Conservation (phyloP, 2,797 vertebrate genomes). For the Danionella dracula region DNA sequence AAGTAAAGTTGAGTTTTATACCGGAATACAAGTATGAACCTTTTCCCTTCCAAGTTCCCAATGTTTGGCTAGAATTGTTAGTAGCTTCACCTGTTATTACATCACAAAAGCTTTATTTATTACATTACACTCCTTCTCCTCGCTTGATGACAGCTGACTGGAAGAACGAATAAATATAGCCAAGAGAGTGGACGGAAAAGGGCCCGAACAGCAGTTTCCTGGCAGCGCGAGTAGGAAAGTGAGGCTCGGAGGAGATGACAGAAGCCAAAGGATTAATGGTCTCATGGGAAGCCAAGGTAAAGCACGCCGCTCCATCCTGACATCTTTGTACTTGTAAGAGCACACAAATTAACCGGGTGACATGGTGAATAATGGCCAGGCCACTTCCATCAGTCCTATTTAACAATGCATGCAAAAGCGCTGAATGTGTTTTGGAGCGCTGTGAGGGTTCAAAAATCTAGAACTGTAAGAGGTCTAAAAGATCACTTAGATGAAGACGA, state of each 20-base stretch:
- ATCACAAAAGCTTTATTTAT: conserved; percentile 32
- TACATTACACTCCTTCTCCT: conserved; percentile 52
- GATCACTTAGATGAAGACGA: conserved; percentile 3
- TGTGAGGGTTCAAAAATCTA: conserved; percentile 17
- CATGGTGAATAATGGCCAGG: conserved; percentile 69
- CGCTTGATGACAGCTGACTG: conserved; percentile 58
- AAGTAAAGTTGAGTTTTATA: too few species aligned
- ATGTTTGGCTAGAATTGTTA: conserved; percentile 17
- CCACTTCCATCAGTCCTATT: conserved; percentile 70
- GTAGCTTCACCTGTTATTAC: conserved; percentile 20
- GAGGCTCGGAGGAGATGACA: conserved; percentile 58
- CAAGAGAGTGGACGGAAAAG: conserved; percentile 18
- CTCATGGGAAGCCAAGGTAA: conserved; percentile 71
- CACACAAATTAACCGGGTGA: conserved; percentile 76
- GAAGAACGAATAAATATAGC: conserved; percentile 60
- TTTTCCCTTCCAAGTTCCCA: not conserved
- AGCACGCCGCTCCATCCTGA: conserved; percentile 70
- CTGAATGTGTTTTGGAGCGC: conserved; percentile 25
- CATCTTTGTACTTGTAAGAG: conserved; percentile 80
- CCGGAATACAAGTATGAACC: too few species aligned
- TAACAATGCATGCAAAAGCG: conserved; percentile 73
- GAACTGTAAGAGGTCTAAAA: conserved; percentile 36
- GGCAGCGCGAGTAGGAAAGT: conserved; percentile 44
- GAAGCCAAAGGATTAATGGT: conserved; percentile 75
- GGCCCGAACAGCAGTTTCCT: conserved; percentile 64